Conservation (phyloP, 2,113 vertebrate genomes). For the Indicator maculatus region DNA sequence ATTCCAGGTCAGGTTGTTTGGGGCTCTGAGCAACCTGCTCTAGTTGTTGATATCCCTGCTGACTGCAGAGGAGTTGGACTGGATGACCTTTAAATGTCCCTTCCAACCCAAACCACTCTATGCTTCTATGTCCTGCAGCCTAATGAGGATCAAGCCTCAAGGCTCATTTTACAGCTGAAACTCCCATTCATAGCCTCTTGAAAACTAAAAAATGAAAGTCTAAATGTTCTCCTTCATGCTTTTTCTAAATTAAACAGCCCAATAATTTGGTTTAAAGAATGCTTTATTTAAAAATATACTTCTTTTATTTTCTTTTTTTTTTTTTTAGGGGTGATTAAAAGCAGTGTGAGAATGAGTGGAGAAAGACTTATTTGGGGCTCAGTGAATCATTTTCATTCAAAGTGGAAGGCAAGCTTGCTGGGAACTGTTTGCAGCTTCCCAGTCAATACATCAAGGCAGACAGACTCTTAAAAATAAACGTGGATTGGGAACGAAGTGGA, state of each 20-base stretch:
- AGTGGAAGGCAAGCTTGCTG: not conserved
- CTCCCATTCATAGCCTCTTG: not conserved
- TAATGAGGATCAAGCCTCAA: not conserved
- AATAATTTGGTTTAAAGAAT: not conserved
- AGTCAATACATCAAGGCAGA: not conserved
- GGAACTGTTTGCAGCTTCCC: not conserved
- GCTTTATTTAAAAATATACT: not conserved
- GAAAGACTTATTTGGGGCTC: not conserved
- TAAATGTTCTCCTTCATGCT: not conserved
- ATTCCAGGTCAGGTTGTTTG: too few species aligned
- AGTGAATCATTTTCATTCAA: slow-evolving; percentile 5
- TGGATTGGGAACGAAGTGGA: not conserved
- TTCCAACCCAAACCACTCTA: not conserved
- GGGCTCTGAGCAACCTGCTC: too few species aligned
- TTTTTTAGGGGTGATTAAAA: slow-evolving; percentile 18
- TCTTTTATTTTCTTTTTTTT: not conserved
- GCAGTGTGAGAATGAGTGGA: not conserved
- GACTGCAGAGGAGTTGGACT: not conserved
- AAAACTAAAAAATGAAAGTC: not conserved
- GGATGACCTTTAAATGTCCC: not conserved
- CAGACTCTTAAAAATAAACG: not conserved
- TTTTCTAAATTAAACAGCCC: not conserved
- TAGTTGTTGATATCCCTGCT: not conserved
- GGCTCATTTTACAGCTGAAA: accelerated
- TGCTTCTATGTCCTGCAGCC: not conserved